These are phyloP conservation scores for Stramonita haemastoma DNA, from an alignment of 2,888 invertebrate genomes.

Conservation along the genomic window DNA sequence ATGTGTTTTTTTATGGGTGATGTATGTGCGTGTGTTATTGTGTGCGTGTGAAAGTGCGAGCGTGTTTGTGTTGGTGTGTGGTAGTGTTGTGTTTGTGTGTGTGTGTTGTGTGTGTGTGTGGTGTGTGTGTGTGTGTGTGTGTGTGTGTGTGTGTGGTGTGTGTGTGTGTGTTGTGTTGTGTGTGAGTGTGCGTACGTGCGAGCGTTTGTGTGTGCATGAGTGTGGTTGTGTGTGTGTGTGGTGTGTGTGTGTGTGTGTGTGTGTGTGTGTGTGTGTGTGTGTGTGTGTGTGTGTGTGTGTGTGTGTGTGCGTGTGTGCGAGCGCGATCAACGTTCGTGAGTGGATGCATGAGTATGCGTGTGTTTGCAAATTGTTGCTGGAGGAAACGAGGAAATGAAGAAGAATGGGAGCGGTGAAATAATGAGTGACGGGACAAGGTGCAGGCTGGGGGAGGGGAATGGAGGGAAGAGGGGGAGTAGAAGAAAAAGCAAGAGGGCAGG, in stretches of 20 bases:
- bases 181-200: no score
- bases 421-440: no score
- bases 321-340: background rate
- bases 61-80: no score
- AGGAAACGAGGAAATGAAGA: background rate
- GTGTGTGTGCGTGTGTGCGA: background rate
- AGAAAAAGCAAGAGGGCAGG: background rate
- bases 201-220: background rate
- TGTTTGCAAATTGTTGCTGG: background rate
- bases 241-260: background rate
- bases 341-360: background rate
- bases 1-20: no score
- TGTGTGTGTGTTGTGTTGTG: no score
- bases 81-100: no score
- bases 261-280: slow-evolving; percentile 9
- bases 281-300: slow-evolving; percentile 19
- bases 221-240: background rate
- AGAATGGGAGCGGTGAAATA: background rate
- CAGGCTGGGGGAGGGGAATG: no score
- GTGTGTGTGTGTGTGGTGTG: slow-evolving; percentile 5
- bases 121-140: background rate
- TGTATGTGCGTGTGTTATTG: no score
- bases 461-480: no score
- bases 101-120: slow-evolving; percentile 13
- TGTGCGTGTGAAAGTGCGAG: no score